phyloP scores from a whole-genome alignment of 1,140 invertebrate species.

The Rhagoletis zephyria region DNA sequence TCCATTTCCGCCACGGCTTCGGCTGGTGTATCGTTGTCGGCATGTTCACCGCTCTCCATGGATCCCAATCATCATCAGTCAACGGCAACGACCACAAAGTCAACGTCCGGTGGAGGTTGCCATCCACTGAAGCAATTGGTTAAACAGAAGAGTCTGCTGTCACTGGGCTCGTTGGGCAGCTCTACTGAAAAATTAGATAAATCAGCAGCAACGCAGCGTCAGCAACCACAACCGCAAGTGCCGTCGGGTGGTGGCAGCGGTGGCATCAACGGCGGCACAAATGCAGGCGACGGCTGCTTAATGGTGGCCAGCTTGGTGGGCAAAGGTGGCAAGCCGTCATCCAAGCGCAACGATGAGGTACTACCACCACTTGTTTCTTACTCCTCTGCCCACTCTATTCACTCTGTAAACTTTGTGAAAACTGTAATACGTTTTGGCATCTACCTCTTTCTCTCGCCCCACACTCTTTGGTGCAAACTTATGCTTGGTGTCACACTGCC shows the following conservation, averaged over 20 bases:
- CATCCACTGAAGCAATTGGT: slow-evolving; percentile 44
- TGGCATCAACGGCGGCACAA: background rate
- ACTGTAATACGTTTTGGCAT: no score
- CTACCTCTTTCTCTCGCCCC: no score
- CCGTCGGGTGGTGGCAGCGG: slow-evolving; percentile 13
- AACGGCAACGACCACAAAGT: slow-evolving; percentile 31
- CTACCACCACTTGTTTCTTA: no score
- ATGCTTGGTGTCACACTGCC: background rate
- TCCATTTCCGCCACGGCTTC: background rate
- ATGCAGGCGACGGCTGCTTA: slow-evolving; percentile 10
- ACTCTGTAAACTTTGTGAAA: no score
- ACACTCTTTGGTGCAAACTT: no score
- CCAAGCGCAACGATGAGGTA: no score
- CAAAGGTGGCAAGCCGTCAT: no score
- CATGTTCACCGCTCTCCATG: no score
- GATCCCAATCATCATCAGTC: background rate
- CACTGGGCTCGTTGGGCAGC: slow-evolving; percentile 8
- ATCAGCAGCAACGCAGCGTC: slow-evolving; percentile 25
- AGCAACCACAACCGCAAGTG: slow-evolving; percentile 54
- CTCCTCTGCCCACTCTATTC: no score
- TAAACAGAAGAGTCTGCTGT: slow-evolving; percentile 46
- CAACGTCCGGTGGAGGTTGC: background rate
- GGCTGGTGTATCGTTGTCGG: no score
- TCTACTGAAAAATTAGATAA: slow-evolving; percentile 31
- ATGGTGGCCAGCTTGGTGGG: background rate